Conservation (phyloP, 1,140 invertebrate genomes). For the Galleria mellonella region DNA sequence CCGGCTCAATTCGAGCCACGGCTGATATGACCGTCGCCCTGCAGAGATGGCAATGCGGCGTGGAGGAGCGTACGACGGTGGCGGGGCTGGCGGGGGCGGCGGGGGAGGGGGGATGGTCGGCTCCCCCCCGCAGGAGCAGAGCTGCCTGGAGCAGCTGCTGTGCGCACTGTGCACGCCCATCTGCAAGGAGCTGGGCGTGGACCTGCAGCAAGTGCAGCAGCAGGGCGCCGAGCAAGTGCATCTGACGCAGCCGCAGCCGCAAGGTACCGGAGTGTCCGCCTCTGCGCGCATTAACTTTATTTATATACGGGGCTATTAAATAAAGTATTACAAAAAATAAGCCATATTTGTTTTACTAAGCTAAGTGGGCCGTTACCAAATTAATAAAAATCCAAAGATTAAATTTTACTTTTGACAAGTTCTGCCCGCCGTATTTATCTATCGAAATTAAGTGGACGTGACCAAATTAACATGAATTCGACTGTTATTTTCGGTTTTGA, state of each 20-base stretch:
- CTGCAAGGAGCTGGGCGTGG: slow-evolving; percentile 69
- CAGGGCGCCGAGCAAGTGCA: slow-evolving; percentile 43
- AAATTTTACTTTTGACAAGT: too few relatives aligned
- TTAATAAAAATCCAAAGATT: too few relatives aligned
- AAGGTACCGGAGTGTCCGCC: slow-evolving; percentile 17
- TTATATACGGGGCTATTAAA: too few relatives aligned
- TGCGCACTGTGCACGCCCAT: slow-evolving; percentile 65
- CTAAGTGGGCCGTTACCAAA: too few relatives aligned
- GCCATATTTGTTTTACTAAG: too few relatives aligned
- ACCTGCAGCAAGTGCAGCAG: slow-evolving; percentile 49
- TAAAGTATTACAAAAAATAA: too few relatives aligned
- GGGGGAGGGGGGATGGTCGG: neutral
- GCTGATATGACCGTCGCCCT: slow-evolving; percentile 2
- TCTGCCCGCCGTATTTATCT: too few relatives aligned
- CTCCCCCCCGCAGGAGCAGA: slow-evolving; percentile 32
- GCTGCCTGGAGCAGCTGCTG: slow-evolving; percentile 64
- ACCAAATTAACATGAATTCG: too few relatives aligned
- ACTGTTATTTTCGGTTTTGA: too few relatives aligned
- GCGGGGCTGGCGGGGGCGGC: slow-evolving; percentile 15
- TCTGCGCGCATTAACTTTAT: neutral
- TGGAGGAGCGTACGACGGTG: slow-evolving; percentile 47
- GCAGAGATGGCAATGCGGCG: slow-evolving; percentile 54
- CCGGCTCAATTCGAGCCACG: too few relatives aligned
- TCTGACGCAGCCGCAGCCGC: slow-evolving; percentile 41
- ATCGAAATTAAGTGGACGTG: too few relatives aligned